Evolutionary conservation across 2,888 invertebrate genomes (phyloP), one percentile per base, ranked within the genome.

Genomic region (Cryptocephalus primarius): DNA sequence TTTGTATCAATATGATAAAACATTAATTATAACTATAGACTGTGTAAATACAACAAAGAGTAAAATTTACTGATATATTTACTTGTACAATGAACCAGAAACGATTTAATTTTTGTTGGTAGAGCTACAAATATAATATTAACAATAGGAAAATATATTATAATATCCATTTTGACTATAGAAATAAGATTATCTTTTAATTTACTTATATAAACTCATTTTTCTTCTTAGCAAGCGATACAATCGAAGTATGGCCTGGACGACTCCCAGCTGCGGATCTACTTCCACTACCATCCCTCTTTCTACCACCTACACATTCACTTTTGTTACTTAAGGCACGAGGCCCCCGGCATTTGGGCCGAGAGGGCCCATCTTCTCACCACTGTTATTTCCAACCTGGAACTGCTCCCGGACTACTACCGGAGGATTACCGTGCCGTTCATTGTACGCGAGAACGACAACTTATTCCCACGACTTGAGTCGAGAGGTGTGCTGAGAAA

Each of bases 271-370:
- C 68, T 96, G 31, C 77, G 94, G 22, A 78, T 89, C 50, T 97
- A 88, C 67, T 67, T 96, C 0, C 96, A 97, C 68, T 97, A 97
- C 70, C 95, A 93, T 62, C 97, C 97, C 0, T 90, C 94, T 0
- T 99, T 93, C 72, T 96, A 94, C 70, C 95, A 97, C 66, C 74
- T 99, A 1, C 97, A 99, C 67, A 78, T 97, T 0, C 97, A 99
- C 69, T 90, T 95, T 62, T 89, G 89, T 9, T 80, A 82, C 47
- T 66, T 95, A 2, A 76, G 78, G 40, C 83, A 83, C 71, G 87
- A 89, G 57, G 83, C 86, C 0, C 85, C 88, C 40, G 87, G 94
- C 32, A 87, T 87, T 60, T 79, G 80, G 70, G 82, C 83, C 10
- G 92, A 93, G 65, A 85, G 85, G 61, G 85, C 93, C 1, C 94